Conservation (phyloP, 1,140 invertebrate species). For the Globodera rostochiensis region DNA sequence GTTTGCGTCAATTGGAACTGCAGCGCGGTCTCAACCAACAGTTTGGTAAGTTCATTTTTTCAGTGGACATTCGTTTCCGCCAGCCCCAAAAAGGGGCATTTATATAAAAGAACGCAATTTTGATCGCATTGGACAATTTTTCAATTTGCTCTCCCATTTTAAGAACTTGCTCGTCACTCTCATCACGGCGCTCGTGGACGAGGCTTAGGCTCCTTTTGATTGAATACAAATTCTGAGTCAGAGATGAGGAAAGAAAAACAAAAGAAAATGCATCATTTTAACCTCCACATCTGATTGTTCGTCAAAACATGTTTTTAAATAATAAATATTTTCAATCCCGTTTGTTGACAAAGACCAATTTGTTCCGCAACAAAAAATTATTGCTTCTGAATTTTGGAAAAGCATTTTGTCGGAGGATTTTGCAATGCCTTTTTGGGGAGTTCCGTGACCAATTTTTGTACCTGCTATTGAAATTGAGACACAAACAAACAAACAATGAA, state of each 20-base stretch:
- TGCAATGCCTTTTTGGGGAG: background rate
- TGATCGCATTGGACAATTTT: background rate
- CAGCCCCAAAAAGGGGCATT: too few species aligned
- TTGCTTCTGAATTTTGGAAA: background rate
- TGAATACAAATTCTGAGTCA: background rate
- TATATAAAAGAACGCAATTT: background rate
- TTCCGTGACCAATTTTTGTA: background rate
- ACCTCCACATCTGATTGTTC: too few species aligned
- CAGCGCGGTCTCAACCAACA: slow-evolving; percentile 22
- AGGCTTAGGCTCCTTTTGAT: slow-evolving; percentile 22
- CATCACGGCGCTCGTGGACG: slow-evolving; percentile 19
- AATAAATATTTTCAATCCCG: too few species aligned
- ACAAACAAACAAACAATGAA: background rate
- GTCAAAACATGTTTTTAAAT: too few species aligned
- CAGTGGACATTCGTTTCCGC: too few species aligned
- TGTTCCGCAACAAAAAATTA: too few species aligned
- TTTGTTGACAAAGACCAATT: too few species aligned
- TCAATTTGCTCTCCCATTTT: background rate
- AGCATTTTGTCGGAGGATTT: too few species aligned
- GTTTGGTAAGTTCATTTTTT: slow-evolving; percentile 1
- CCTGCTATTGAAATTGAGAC: background rate
- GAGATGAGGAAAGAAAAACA: too few species aligned
- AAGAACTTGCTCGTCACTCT: slow-evolving; percentile 22
- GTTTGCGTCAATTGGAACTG: slow-evolving; percentile 16
- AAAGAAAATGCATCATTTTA: too few species aligned